Evolutionary conservation across 1,140 invertebrate species (phyloP).

Genomic region (Drosophila sp.): DNA sequence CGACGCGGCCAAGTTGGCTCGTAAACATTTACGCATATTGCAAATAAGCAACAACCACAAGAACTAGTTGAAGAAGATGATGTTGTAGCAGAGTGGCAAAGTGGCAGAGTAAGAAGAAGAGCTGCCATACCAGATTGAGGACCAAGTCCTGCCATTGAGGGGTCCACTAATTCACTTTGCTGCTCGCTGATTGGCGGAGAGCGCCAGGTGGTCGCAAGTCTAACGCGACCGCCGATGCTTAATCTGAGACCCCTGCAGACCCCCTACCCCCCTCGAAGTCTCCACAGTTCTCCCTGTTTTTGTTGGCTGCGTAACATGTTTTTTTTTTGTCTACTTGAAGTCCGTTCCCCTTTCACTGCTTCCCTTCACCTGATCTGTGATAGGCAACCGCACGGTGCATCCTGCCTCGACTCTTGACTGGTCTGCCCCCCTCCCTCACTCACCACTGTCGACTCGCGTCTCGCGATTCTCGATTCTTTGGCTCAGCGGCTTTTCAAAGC

Average conservation of each 20-base stretch:
- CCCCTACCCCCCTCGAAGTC: too few species aligned
- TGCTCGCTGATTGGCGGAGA: slow-evolving; percentile 67
- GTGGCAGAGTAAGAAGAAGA: not conserved
- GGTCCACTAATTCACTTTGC: slow-evolving; percentile 73
- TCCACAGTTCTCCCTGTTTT: too few species aligned
- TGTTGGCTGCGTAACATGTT: slow-evolving; percentile 45
- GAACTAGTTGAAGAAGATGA: slow-evolving; percentile 29
- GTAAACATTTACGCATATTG: slow-evolving; percentile 81
- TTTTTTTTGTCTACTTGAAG: not conserved
- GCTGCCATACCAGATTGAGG: slow-evolving; percentile 1
- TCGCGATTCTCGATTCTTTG: not conserved
- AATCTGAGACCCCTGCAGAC: slow-evolving; percentile 65
- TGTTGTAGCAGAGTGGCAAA: not conserved
- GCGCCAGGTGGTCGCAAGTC: slow-evolving; percentile 76
- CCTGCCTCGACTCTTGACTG: slow-evolving; percentile 21
- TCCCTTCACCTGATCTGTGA: not conserved
- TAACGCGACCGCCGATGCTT: slow-evolving; percentile 65
- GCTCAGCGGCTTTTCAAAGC: slow-evolving; percentile 73
- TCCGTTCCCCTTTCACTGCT: not conserved
- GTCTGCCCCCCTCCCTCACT: not conserved
- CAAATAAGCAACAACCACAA: slow-evolving; percentile 66
- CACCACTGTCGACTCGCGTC: not conserved
- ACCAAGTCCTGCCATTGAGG: slow-evolving; percentile 26
- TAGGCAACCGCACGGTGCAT: slow-evolving; percentile 17
- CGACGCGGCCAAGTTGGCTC: slow-evolving; percentile 37